Percentiles rank a stretch among this genome's conserved stretches.
These are phyloP conservation scores for Lordiphosa stackelbergi DNA, from an alignment of 1,140 invertebrate genomes.

Conservation along the genomic window DNA sequence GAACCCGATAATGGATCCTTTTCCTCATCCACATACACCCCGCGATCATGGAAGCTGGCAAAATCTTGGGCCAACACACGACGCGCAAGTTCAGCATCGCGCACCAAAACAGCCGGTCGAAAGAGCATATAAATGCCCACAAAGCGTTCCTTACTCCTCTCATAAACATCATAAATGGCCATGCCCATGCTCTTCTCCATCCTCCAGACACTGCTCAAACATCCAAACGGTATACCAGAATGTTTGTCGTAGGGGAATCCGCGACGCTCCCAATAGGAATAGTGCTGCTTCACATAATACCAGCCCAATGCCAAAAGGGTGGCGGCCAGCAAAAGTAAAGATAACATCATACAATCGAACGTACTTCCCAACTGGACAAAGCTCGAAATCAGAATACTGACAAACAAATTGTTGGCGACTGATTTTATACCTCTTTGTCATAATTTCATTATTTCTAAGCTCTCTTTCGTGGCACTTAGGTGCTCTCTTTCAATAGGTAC, in stretches of 20 bases:
- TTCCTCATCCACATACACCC: conserved; percentile 72
- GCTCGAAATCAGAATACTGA: conserved; percentile 9
- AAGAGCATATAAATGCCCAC: conserved; percentile 70
- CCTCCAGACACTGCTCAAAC: conserved; percentile 41
- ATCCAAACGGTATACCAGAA: conserved; percentile 60
- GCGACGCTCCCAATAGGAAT: conserved; percentile 52
- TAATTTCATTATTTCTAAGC: conserved; percentile 29
- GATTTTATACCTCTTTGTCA: conserved; percentile 16
- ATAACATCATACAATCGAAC: conserved; percentile 28
- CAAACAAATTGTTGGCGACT: not conserved
- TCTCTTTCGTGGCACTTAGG: conserved; percentile 6
- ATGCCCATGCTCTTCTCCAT: conserved; percentile 55
- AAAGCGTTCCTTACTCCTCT: conserved; percentile 52
- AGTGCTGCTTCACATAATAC: conserved; percentile 54
- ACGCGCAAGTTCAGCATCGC: conserved; percentile 77
- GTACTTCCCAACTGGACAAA: conserved; percentile 3
- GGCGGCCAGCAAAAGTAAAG: conserved; percentile 24
- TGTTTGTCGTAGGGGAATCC: conserved; percentile 48
- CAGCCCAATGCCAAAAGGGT: conserved; percentile 39
- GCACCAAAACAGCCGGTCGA: conserved; percentile 75
- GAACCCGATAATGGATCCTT: conserved; percentile 70
- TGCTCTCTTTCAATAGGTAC: not conserved
- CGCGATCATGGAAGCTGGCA: conserved; percentile 75
- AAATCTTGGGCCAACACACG: conserved; percentile 78
- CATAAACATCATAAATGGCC: conserved; percentile 57